These are phyloP conservation scores for Leptinotarsa juncta DNA, from an alignment of 2,888 invertebrate genomes.

Conservation along the genomic window DNA sequence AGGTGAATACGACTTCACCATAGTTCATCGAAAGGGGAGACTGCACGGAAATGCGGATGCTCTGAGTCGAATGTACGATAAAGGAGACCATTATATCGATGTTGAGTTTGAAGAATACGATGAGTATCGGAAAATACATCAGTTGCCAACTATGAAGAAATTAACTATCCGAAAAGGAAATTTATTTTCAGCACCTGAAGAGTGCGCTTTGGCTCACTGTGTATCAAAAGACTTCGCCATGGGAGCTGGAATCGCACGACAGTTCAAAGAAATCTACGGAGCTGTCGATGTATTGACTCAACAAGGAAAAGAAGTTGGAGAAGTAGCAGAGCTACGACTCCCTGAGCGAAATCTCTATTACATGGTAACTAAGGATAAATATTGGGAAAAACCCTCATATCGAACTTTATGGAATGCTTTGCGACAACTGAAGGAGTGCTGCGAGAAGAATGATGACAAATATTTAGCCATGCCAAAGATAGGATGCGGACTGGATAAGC, in stretches of 20 bases:
- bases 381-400: slow-evolving; percentile 23
- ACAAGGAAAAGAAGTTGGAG: too few relatives aligned
- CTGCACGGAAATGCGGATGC: slow-evolving; percentile 29
- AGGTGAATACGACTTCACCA: slow-evolving; percentile 29
- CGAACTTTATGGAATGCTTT: slow-evolving; percentile 17
- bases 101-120: slow-evolving; percentile 13
- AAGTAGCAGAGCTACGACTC: too few relatives aligned
- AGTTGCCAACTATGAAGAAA: not conserved
- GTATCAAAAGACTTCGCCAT: slow-evolving; percentile 27
- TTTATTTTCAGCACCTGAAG: slow-evolving; percentile 1
- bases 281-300: too few relatives aligned
- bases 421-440: slow-evolving; percentile 5
- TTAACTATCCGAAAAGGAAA: not conserved
- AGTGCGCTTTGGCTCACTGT: not conserved
- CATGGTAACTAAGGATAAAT: slow-evolving; percentile 23
- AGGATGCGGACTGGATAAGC: slow-evolving; percentile 20
- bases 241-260: slow-evolving; percentile 22
- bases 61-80: slow-evolving; percentile 7
- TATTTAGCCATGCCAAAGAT: slow-evolving; percentile 19
- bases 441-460: slow-evolving; percentile 23
- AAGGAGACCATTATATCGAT: slow-evolving; percentile 4
- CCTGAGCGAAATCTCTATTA: slow-evolving; percentile 9
- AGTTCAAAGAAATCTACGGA: slow-evolving; percentile 9
- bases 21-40: slow-evolving; percentile 39
- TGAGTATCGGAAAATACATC: not conserved